Base-by-base conservation (phyloP, 1,140 invertebrate genomes). In the Apis dorsata region DNA sequence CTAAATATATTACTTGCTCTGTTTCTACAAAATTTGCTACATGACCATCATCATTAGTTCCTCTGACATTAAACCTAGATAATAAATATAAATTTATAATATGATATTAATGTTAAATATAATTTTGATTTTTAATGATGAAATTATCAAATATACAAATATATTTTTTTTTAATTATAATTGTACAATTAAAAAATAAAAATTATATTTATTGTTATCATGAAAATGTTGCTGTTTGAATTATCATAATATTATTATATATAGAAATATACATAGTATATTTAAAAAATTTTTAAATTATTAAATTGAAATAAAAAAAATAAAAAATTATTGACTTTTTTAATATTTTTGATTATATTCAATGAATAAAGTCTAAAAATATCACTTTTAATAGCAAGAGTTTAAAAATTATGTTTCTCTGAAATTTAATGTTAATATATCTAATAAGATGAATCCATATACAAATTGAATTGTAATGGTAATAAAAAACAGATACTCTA, bases 1-100 rank as follows among this genome's bases (percentile, higher is more conserved):
- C 98, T 86, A 99, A 95, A 91, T 96, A 98, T 83, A 99, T 98
- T 1, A 97, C 96, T 95, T 99, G 99, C 94, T 99, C 99, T 1
- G 99, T 99, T 95, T 99, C 99, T 15, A 99, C 99, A 95, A 99
- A 99, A 95, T 99, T 99, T 4, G 99, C 99, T 59, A 99, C 99
- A 95, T 99, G 97, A 0, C 99, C 99, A 93, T 99, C 98, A 95
- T 99, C 99, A 94, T 99, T 99, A 60, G 97, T 98, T n/a, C 99
- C 99, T 88, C 99, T 95, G 1, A 99, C 99, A 95, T 99, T 99
- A 92, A 99, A 99, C 85, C 98, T 96, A 81, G 28, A 86, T 49
- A 73, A 86, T 65, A n/a, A 72, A 28, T 4, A 28, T 69, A 74
- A 12, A 19, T 49, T 9, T 68, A 13, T 62, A 34, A 21, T 59